These are phyloP conservation scores for Sphinx pinastri DNA, from an alignment of 2,888 invertebrate species.

Conservation along the genomic window DNA sequence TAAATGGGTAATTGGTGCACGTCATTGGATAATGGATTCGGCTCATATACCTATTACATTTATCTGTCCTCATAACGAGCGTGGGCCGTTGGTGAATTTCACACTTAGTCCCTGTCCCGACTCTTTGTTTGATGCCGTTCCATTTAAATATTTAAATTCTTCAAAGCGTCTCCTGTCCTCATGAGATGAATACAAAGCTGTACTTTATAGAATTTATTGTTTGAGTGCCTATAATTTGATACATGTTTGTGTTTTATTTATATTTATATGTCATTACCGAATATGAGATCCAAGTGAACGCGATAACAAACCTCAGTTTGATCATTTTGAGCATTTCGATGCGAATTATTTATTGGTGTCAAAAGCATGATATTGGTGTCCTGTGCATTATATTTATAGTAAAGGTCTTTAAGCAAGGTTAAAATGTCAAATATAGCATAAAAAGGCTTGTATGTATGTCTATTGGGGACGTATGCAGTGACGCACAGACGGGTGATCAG, in stretches of 20 bases:
- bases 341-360: neutral
- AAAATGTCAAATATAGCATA: no score
- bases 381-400: no score
- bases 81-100: constrained; percentile 73
- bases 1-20: constrained; percentile 83
- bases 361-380: no score
- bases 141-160: constrained; percentile 70
- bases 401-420: no score
- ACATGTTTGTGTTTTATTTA: constrained; percentile 39
- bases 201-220: constrained; percentile 50
- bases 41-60: constrained; percentile 74
- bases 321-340: neutral
- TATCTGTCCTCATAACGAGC: constrained; percentile 65
- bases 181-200: constrained; percentile 72
- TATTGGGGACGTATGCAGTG: no score
- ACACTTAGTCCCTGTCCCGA: constrained; percentile 67
- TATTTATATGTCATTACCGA: constrained; percentile 20
- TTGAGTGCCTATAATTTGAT: constrained; percentile 41
- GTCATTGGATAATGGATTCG: constrained; percentile 83
- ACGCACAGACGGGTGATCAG: no score
- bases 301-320: neutral
- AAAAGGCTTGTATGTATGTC: no score
- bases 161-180: constrained; percentile 66
- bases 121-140: constrained; percentile 71
- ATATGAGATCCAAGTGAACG: neutral